Evolutionary conservation across 2,113 vertebrate genomes (phyloP).

Genomic region (Eublepharis macularius): DNA sequence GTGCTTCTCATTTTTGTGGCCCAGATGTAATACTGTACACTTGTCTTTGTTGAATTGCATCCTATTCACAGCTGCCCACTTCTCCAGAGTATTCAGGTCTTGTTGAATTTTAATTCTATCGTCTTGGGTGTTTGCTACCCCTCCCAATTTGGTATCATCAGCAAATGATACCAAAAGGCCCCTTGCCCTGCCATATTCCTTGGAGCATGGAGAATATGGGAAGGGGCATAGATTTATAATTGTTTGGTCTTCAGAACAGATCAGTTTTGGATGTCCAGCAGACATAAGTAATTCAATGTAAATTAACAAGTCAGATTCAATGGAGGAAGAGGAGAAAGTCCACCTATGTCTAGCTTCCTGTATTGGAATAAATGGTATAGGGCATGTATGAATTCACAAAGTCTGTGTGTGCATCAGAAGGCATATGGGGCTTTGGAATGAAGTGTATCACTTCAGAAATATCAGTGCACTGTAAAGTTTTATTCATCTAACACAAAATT

Average conservation of each 20-base stretch:
- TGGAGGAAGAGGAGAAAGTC: not conserved
- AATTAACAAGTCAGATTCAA: not conserved
- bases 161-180: not conserved
- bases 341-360: not conserved
- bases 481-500: rapidly evolving
- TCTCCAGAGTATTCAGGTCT: too few relatives aligned
- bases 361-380: not conserved
- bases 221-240: too few relatives aligned
- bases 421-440: not conserved
- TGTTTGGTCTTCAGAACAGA: not conserved
- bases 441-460: not conserved
- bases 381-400: not conserved
- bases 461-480: rapidly evolving
- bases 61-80: too few relatives aligned
- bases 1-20: too few relatives aligned
- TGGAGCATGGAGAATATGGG: too few relatives aligned
- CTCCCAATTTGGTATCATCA: too few relatives aligned
- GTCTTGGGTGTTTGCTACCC: too few relatives aligned
- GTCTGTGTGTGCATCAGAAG: not conserved
- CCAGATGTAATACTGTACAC: too few relatives aligned
- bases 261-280: not conserved
- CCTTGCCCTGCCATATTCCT: too few relatives aligned
- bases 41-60: too few relatives aligned
- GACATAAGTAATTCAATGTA: not conserved
- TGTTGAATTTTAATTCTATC: too few relatives aligned